Evolutionary conservation across 2,113 vertebrate species (phyloP).

Genomic region (Psephotus haematonotus): DNA sequence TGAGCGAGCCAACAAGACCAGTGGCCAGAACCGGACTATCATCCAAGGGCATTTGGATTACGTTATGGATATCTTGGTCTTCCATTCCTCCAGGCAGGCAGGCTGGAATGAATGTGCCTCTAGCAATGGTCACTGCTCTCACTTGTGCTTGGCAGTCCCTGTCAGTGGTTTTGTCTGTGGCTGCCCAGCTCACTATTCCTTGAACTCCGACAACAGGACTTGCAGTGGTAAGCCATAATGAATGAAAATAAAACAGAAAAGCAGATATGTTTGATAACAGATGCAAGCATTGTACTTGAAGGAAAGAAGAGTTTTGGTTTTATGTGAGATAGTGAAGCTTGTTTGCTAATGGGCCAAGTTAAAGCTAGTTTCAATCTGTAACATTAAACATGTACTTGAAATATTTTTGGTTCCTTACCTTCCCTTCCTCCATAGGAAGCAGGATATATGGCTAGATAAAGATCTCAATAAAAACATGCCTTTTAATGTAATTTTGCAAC

Average conservation of each 20-base stretch:
- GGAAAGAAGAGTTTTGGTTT: neutral
- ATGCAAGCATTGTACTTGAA: neutral
- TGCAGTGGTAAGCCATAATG: constrained; percentile 86
- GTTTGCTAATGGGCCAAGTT: neutral
- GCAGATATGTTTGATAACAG: neutral
- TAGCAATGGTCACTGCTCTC: constrained; percentile 94
- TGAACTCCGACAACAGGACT: constrained; percentile 95
- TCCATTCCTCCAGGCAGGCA: constrained; percentile 93
- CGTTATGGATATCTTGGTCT: constrained; percentile 98
- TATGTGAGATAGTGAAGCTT: neutral
- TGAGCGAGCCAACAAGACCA: constrained; percentile 95
- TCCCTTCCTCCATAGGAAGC: neutral
- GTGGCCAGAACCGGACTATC: constrained; percentile 93
- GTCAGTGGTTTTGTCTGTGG: constrained; percentile 89
- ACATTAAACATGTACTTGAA: neutral
- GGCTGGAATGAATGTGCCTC: constrained; percentile 96
- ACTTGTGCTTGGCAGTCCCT: constrained; percentile 92
- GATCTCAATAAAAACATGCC: neutral
- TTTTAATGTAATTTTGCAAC: neutral
- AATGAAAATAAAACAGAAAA: neutral
- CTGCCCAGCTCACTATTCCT: constrained; percentile 94
- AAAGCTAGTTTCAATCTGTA: neutral
- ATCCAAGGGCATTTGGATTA: constrained; percentile 97
- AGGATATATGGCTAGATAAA: neutral
- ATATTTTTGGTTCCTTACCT: neutral